phyloP scores from a whole-genome alignment of 2,797 vertebrate species.

The Miopithecus talapoin region DNA sequence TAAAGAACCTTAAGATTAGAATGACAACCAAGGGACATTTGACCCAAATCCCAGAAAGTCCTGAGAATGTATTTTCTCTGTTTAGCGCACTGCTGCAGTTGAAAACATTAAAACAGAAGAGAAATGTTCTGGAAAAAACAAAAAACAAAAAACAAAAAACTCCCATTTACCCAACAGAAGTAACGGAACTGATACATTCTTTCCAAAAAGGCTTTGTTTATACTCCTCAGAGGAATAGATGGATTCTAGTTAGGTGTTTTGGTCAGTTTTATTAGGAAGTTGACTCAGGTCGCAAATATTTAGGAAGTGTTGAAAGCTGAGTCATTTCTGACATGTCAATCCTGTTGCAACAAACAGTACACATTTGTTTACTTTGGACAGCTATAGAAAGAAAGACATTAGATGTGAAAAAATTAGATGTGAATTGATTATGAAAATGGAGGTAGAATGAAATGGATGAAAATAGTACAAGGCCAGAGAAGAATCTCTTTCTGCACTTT shows the following conservation, averaged over 20 bases:
- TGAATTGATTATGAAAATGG: background rate
- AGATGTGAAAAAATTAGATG: background rate
- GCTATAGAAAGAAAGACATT: background rate
- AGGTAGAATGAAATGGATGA: background rate
- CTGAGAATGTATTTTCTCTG: slow-evolving; percentile 54
- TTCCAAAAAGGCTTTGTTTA: slow-evolving; percentile 19
- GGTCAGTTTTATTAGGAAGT: slow-evolving; percentile 55
- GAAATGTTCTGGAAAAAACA: background rate
- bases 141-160: too few species aligned
- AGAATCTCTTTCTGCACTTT: background rate
- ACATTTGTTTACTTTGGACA: slow-evolving; percentile 79
- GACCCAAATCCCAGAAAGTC: slow-evolving; percentile 58
- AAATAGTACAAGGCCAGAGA: background rate
- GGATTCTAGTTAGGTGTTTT: slow-evolving; percentile 48
- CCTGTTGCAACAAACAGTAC: slow-evolving; percentile 74
- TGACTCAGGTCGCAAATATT: slow-evolving; percentile 74
- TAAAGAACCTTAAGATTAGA: slow-evolving; percentile 54
- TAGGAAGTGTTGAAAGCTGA: slow-evolving; percentile 75
- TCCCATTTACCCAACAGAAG: background rate
- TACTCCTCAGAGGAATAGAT: background rate
- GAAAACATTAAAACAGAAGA: slow-evolving; percentile 48
- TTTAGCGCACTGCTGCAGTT: slow-evolving; percentile 12
- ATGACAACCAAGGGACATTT: slow-evolving; percentile 60
- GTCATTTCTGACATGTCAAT: slow-evolving; percentile 77
- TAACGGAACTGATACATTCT: background rate